phyloP scores from a whole-genome alignment of 1,140 invertebrate genomes.

The Drosophila subpulchrella region DNA sequence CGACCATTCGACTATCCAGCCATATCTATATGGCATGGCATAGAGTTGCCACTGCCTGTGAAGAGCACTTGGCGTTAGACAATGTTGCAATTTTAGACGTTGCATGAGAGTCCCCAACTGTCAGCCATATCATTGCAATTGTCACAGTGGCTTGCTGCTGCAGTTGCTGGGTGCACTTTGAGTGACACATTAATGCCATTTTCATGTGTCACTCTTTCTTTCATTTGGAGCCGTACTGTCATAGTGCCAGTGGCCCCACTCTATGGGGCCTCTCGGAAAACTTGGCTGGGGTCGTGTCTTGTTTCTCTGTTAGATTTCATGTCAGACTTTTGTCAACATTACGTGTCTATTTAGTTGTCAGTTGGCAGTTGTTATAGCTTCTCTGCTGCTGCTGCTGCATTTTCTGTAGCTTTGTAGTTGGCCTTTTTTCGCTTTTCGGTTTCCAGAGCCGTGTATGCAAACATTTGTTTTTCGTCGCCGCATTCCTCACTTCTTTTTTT shows the following conservation, averaged over 20 bases:
- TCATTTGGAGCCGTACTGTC: constrained; percentile 56
- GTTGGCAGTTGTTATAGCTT: constrained; percentile 69
- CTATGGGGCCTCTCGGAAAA: constrained; percentile 47
- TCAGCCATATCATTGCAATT: constrained; percentile 80
- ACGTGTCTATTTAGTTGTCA: constrained; percentile 81
- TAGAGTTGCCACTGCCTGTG: constrained; percentile 61
- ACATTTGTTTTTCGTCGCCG: constrained; percentile 60
- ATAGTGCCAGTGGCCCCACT: neutral
- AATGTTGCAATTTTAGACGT: constrained; percentile 76
- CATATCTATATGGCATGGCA: constrained; percentile 45
- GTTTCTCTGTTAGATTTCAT: constrained; percentile 75
- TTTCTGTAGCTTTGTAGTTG: constrained; percentile 35
- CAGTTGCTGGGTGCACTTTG: constrained; percentile 69
- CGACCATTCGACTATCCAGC: neutral
- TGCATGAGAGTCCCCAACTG: constrained; percentile 66
- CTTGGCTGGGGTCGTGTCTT: constrained; percentile 63
- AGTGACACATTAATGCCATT: constrained; percentile 83
- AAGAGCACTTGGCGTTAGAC: constrained; percentile 74
- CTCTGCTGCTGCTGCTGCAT: constrained; percentile 18
- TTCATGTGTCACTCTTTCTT: constrained; percentile 83
- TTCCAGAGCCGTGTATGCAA: constrained; percentile 50
- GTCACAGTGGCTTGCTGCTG: constrained; percentile 67
- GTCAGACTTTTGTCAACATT: constrained; percentile 83
- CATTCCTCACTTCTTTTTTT: constrained; percentile 46
- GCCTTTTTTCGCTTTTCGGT: constrained; percentile 29